Percentiles rank a stretch among this genome's conserved stretches.
Conservation (phyloP, 2,113 vertebrate species). For the Vimba vimba region DNA sequence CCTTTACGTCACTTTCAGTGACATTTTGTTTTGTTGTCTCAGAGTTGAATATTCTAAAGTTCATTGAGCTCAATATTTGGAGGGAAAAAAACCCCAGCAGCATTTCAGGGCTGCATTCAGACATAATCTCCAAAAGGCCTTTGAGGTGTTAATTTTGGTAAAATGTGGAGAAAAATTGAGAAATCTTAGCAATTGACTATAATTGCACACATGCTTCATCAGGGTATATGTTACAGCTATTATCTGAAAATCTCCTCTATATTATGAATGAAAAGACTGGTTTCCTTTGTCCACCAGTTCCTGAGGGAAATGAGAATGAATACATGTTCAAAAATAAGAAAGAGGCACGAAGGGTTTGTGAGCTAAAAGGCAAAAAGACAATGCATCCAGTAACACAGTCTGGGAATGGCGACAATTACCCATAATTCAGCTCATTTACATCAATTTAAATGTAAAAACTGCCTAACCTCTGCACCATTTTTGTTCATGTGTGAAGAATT, state of each 20-base stretch:
- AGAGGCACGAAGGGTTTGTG: not conserved
- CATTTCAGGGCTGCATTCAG: not conserved
- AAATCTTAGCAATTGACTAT: constrained; percentile 24
- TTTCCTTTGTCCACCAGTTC: constrained; percentile 15
- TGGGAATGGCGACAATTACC: not conserved
- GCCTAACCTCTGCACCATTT: not conserved
- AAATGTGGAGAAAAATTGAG: not conserved
- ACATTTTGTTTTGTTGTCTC: not conserved
- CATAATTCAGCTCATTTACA: constrained; percentile 13
- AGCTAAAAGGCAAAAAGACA: constrained; percentile 22
- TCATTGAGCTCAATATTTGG: not conserved
- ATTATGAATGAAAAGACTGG: constrained; percentile 10
- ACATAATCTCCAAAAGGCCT: not conserved
- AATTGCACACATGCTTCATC: constrained; percentile 1
- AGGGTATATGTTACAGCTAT: constrained; percentile 23
- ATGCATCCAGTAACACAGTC: constrained; percentile 4
- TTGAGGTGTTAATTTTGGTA: constrained; percentile 21
- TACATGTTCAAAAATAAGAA: not conserved
- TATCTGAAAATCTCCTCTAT: not conserved
- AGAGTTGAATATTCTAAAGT: not conserved
- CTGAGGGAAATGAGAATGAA: not conserved
- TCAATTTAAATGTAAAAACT: constrained; percentile 17
- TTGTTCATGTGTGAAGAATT: constrained; percentile 4
- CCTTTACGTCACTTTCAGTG: not conserved
- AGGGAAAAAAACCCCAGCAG: not conserved